Evolutionary conservation across 2,888 invertebrate species (phyloP), one percentile per base, ranked within the genome.

Genomic region (Erebia epiphron): DNA sequence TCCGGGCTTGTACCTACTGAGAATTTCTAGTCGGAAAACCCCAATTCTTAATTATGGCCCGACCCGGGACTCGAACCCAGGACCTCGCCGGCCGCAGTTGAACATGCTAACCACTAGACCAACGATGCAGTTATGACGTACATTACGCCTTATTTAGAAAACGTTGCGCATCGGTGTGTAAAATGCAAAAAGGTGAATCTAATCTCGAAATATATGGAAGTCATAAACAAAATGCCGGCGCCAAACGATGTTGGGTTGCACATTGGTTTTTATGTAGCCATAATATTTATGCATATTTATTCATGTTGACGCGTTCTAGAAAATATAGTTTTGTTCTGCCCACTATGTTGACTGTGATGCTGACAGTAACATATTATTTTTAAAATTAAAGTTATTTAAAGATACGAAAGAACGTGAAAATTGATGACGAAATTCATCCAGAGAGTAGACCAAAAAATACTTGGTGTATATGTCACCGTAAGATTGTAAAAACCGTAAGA

Each of bases 161-260:
- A 10, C 26, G 57, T 66, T 49, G 69, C 64, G 49, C 13, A 10
- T 56, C 67, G 72, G 74, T 77, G 74, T 76, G 73, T 65, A 68
- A 50, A 49, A 74, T 76, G 73, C 63, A 68, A 50, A 49, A 8
- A 18, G 65, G 69, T 64, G 57, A 58, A 74, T 70, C 73, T 78
- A 80, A 78, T 79, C 79, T 77, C 78, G 76, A 82, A 82, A 81
- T 74, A 72, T 79, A 78, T 79, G 76, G 75, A 77, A 74, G 78
- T 79, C 78, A 78, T 80, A 82, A 83, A 81, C 81, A 83, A 79
- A 76, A 72, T 72, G 73, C 70, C 71, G 77, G 79, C 79, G 79
- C 78, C 78, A 75, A 75, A 74, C 76, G 74, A 77, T 74, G 75
- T 80, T 79, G 77, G 78, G 77, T 57, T 65, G 57, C 57, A 56